Evolutionary conservation across 2,888 invertebrate species (phyloP).

Genomic region (Imbricaverruca yamaguchii): DNA sequence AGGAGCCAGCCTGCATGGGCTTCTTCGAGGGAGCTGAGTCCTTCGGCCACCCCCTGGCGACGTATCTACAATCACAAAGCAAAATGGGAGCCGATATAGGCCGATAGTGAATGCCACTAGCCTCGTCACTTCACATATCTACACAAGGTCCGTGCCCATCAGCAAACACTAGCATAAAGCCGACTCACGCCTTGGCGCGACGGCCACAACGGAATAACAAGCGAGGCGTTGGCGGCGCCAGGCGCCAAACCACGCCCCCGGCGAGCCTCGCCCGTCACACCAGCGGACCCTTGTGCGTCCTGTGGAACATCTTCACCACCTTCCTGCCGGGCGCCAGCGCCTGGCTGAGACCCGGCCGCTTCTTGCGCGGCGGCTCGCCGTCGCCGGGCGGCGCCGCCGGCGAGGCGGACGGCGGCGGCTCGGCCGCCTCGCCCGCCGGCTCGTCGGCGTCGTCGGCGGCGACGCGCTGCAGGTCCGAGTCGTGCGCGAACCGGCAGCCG

Average conservation of each 20-base stretch:
- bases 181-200: too few relatives aligned
- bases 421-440: not conserved
- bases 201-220: too few relatives aligned
- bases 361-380: conserved; percentile 46
- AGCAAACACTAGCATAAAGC: too few relatives aligned
- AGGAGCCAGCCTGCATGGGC: too few relatives aligned
- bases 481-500: conserved; percentile 85
- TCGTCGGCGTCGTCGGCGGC: conserved; percentile 22
- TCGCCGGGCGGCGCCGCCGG: not conserved
- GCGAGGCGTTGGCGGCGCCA: too few relatives aligned
- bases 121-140: too few relatives aligned
- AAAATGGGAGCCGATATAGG: too few relatives aligned
- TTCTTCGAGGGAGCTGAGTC: too few relatives aligned
- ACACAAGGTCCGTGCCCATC: too few relatives aligned
- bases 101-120: too few relatives aligned
- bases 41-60: too few relatives aligned
- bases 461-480: conserved; percentile 58
- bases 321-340: conserved; percentile 73
- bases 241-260: not conserved
- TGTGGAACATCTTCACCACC: conserved; percentile 68
- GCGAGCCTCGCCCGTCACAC: not conserved
- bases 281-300: not conserved
- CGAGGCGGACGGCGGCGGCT: conserved; percentile 33
- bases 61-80: too few relatives aligned
- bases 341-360: conserved; percentile 68